Evolutionary conservation across 2,888 invertebrate genomes (phyloP).

Genomic region (Phengaris alcon): DNA sequence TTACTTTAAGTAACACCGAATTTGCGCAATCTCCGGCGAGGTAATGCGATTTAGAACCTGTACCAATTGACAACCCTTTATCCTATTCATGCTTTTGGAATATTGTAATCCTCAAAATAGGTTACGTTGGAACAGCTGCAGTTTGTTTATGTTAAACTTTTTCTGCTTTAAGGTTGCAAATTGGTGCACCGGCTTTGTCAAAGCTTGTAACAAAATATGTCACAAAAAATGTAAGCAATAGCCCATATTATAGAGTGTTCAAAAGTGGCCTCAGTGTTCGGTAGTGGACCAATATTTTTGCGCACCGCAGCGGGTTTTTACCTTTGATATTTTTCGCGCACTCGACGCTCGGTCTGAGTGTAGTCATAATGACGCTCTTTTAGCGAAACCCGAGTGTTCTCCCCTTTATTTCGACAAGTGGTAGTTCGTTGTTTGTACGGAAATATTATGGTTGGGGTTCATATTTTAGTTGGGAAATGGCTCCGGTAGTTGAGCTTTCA

Average conservation of each 20-base stretch:
- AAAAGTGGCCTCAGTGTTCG: conserved; percentile 12
- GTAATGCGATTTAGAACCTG: not conserved
- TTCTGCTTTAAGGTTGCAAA: not conserved
- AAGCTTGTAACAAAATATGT: conserved; percentile 2
- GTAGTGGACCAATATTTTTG: conserved; percentile 25
- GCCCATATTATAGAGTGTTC: not conserved
- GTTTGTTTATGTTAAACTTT: not conserved
- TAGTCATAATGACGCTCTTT: conserved; percentile 45
- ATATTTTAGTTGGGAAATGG: conserved; percentile 33
- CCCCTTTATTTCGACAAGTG: conserved; percentile 39
- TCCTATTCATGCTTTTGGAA: not conserved
- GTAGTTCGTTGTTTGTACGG: conserved; percentile 35
- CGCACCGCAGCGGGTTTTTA: conserved; percentile 23
- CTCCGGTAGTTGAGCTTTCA: not conserved
- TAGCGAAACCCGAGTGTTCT: conserved; percentile 39
- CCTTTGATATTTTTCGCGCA: conserved; percentile 31
- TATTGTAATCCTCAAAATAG: not conserved
- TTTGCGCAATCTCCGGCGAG: not conserved
- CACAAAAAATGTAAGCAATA: not conserved
- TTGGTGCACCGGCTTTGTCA: not conserved
- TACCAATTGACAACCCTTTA: not conserved
- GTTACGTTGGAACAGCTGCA: not conserved
- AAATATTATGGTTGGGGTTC: conserved; percentile 38
- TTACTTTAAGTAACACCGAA: not conserved
- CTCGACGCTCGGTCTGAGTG: conserved; percentile 29